Conservation (phyloP, 2,797 vertebrate genomes). For the Mionectes olivaceus region DNA sequence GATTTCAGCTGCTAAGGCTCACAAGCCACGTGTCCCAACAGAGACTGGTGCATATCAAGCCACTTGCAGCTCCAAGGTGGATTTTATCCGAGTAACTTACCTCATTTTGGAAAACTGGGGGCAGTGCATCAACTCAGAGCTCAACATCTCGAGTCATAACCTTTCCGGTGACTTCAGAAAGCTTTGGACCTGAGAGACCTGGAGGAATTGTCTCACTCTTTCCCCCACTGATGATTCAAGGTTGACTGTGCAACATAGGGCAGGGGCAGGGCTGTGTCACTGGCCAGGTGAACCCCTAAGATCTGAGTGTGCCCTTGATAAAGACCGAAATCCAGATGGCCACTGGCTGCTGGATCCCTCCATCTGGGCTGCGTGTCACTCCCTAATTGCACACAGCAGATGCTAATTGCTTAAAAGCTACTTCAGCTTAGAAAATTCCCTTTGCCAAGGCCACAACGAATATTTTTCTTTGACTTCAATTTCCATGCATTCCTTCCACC, state of each 20-base stretch:
- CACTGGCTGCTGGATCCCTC: slow-evolving; percentile 6
- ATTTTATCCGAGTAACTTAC: neutral
- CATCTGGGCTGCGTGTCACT: slow-evolving; percentile 35
- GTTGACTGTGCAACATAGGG: neutral
- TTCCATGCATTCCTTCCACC: slow-evolving; percentile 61
- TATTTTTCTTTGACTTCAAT: slow-evolving; percentile 53
- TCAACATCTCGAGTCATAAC: neutral
- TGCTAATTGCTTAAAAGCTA: slow-evolving; percentile 44
- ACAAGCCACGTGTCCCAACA: neutral
- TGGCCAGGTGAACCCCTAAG: slow-evolving; percentile 24
- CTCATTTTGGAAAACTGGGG: neutral
- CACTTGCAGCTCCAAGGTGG: neutral
- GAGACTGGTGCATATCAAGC: neutral
- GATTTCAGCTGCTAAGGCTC: neutral
- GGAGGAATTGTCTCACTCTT: neutral
- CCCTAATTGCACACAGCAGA: slow-evolving; percentile 16
- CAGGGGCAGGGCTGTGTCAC: neutral
- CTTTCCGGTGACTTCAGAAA: neutral
- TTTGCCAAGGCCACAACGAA: neutral
- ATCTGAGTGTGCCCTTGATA: neutral
- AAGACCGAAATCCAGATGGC: slow-evolving; percentile 28
- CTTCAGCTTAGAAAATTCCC: slow-evolving; percentile 22
- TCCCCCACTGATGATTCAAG: neutral
- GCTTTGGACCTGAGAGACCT: neutral
- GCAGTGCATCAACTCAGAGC: neutral